Base-by-base conservation (phyloP, 2,888 invertebrate species). In the Neoitamus cyanurus region DNA sequence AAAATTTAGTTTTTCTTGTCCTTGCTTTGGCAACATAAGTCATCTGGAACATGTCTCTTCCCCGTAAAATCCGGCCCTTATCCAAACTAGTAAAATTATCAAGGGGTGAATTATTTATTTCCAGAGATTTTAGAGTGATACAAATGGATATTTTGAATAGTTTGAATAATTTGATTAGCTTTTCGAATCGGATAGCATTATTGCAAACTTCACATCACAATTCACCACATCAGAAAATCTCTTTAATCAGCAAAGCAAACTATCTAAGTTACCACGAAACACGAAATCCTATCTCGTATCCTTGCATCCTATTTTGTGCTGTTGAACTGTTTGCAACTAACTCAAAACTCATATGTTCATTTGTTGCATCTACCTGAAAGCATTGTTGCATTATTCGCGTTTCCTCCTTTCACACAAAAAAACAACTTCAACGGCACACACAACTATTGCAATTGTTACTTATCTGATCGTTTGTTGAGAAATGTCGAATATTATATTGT, bases 391-490 rank as follows among this genome's bases (percentile, higher is more conserved):
- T 25, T 42, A 5, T 37, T 42, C 42, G 42, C 15, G 15, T 58
- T 6, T 58, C 58, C 58, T 58, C 58, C 7, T 20, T 25, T 58
- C 25, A 20, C 58, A 58, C 15, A 9, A 58, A 20, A 58, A 5
- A 58, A 15, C 42, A 42, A 42, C 42, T 7, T 58, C 58, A 58
- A 20, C 20, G 25, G 58, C 25, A 58, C 58, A 25, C 58, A 37
- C 2, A 2, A 58, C 34, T 73, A 36, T 34, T n/a, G 34, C 36
- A 34, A 73, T 34, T 73, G 73, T 73, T 73, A 73, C 36, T 73
- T 73, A 34, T 58, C 58, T 31, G 37, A 73, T 73, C 34, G 73
- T 73, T 73, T 73, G 73, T 73, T 73, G 36, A 73, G 25, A 37
- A 37, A 20, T 58, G 20, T 58, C 58, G 58, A 7, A 36, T 73